These are phyloP conservation scores for Drosophila maculinotata DNA, from an alignment of 2,888 invertebrate genomes.

Conservation along the genomic window DNA sequence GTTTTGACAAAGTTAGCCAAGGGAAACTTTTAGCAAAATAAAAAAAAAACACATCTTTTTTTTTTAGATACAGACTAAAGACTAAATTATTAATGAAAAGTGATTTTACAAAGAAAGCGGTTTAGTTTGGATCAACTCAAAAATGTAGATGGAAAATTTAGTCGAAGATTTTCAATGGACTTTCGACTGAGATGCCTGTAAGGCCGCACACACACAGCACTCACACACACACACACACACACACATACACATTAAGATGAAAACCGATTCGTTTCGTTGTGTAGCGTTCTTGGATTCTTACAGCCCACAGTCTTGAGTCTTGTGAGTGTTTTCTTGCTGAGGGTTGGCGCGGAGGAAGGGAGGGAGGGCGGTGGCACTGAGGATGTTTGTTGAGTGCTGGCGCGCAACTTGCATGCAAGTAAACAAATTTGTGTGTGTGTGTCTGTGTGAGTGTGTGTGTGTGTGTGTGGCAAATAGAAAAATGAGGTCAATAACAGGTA, in stretches of 20 bases:
- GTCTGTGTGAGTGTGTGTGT: slow-evolving; percentile 9
- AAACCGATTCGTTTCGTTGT: slow-evolving; percentile 33
- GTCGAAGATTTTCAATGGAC: neutral
- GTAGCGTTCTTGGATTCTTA: neutral
- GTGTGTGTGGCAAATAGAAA: slow-evolving; percentile 56
- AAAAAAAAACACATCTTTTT: no score
- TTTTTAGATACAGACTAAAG: no score
- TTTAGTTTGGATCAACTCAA: neutral
- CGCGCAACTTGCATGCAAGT: slow-evolving; percentile 40
- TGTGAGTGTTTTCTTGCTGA: slow-evolving; percentile 6
- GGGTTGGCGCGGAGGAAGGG: no score
- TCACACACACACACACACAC: slow-evolving; percentile 1
- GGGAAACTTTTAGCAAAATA: neutral
- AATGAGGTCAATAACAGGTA: slow-evolving; percentile 80
- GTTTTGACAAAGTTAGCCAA: no score
- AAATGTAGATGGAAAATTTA: neutral
- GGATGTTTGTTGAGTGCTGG: slow-evolving; percentile 19
- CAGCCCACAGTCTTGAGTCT: slow-evolving; percentile 9
- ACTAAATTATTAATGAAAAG: no score
- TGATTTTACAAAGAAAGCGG: neutral
- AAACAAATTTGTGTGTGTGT: slow-evolving; percentile 53
- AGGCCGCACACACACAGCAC: neutral
- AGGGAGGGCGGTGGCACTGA: no score
- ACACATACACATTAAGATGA: slow-evolving; percentile 14
- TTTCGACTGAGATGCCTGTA: neutral